phyloP scores from a whole-genome alignment of 2,113 vertebrate genomes.

The Lepus timidus region DNA sequence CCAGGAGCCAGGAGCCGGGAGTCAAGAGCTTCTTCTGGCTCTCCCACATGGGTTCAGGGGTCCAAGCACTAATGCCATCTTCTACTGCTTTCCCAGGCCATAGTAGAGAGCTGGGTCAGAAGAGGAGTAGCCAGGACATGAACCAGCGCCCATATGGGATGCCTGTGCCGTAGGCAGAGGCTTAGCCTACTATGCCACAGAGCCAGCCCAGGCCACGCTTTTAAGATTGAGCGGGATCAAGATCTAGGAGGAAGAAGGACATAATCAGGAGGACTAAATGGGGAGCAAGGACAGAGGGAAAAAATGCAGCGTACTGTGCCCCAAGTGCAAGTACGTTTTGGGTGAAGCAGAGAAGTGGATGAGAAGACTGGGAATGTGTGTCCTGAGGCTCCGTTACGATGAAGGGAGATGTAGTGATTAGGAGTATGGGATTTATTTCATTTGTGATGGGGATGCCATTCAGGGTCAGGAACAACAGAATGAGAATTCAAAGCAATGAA shows the following conservation, averaged over 20 bases:
- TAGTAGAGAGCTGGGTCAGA: too few relatives aligned
- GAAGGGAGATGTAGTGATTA: neutral
- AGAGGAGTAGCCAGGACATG: too few relatives aligned
- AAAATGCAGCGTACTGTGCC: neutral
- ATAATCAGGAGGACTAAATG: neutral
- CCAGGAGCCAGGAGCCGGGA: too few relatives aligned
- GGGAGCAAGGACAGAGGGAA: neutral
- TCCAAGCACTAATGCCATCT: too few relatives aligned
- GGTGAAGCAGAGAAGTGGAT: constrained; percentile 15
- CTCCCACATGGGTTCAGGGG: too few relatives aligned
- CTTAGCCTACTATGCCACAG: too few relatives aligned
- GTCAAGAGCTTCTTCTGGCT: too few relatives aligned
- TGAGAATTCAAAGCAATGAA: constrained; percentile 18
- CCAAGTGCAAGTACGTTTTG: neutral
- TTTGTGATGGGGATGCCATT: neutral
- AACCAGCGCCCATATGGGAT: too few relatives aligned
- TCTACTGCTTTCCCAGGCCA: too few relatives aligned
- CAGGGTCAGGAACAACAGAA: neutral
- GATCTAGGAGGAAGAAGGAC: neutral
- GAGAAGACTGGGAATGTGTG: neutral
- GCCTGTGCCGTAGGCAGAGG: too few relatives aligned
- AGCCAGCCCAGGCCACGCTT: neutral
- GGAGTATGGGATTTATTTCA: constrained; percentile 9
- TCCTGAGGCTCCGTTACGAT: constrained; percentile 24
- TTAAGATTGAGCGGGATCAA: constrained; percentile 7